Evolutionary conservation across 2,888 invertebrate genomes (phyloP), one percentile per base, ranked within the genome.

Genomic region (Stramonita haemastoma): DNA sequence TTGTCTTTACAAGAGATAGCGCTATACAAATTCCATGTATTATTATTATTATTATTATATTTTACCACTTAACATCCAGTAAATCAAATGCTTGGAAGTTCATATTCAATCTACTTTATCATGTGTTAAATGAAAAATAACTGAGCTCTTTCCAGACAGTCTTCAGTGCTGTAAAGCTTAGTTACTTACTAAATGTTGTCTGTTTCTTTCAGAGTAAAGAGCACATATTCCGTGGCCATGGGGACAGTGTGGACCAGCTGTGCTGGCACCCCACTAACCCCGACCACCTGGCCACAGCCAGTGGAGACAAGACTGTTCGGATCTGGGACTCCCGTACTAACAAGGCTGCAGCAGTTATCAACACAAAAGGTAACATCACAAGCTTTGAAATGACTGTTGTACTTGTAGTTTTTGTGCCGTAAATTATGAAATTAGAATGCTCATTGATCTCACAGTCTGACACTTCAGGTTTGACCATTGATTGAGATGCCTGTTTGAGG

Each of bases 241-340:
- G 98, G 0, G 99, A 99, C 5, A 99, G 98, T 85, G 99, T 99
- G 0, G 99, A 99, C 95, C 99, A 99, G 96, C 96, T 99, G 0
- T 98, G 99, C 94, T 99, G 99, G 99, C 99, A 99, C 95, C 98
- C 98, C 2, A 97, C 97, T 32, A 97, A 99, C 95, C 97, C 99
- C 0, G 98, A 99, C 94, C 96, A 98, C 36, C 96, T 99, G 32
- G 99, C 98, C 91, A 99, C 99, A 0, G 99, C 99, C 0, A 98
- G 99, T 95, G 98, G 99, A 0, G 99, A 99, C 95, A 99, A 99
- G 96, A 98, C 99, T 22, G 98, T 99, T 0, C 97, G 99, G 86
- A 98, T 99, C 93, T 99, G 99, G 99, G 99, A 99, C 96, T 98
- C 98, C 46, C 97, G 99, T 46, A 97, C 98, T 0, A 98, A 98